phyloP scores from a whole-genome alignment of 2,888 invertebrate genomes.

The Trilocha varians region DNA sequence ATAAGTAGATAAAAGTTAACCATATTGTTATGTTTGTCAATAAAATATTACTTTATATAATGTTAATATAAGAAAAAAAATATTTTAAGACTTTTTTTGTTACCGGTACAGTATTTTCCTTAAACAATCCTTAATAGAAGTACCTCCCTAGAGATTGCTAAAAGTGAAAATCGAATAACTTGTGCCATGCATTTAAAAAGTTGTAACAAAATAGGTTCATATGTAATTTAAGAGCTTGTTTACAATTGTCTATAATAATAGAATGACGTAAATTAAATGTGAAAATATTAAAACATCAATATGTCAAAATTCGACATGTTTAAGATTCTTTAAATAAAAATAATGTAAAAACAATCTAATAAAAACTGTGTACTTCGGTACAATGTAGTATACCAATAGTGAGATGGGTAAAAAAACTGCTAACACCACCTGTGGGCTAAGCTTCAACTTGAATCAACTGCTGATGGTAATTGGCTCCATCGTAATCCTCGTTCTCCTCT shows the following conservation, averaged over 20 bases:
- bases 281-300: constrained; percentile 11
- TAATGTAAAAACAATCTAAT: constrained; percentile 2
- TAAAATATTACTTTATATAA: no score
- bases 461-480: constrained; percentile 48
- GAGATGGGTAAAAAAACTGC: constrained; percentile 21
- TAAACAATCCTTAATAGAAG: no score
- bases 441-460: constrained; percentile 45
- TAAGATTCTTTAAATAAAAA: constrained; percentile 4
- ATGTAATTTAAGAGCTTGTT: no score
- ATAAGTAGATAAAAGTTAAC: no score
- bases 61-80: no score
- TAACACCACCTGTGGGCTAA: constrained; percentile 20
- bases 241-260: constrained; percentile 2
- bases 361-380: constrained; percentile 11
- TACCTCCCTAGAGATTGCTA: no score
- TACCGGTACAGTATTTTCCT: no score
- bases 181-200: no score
- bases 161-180: no score
- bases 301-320: constrained; percentile 11
- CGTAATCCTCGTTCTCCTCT: constrained; percentile 43
- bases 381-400: constrained; percentile 14
- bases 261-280: constrained; percentile 9
- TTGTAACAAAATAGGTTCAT: no score
- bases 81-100: no score
- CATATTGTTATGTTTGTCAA: no score